Percentiles rank a stretch among this genome's conserved stretches.
These are phyloP conservation scores for Pegoplata infirma DNA, from an alignment of 2,888 invertebrate genomes.

Conservation along the genomic window DNA sequence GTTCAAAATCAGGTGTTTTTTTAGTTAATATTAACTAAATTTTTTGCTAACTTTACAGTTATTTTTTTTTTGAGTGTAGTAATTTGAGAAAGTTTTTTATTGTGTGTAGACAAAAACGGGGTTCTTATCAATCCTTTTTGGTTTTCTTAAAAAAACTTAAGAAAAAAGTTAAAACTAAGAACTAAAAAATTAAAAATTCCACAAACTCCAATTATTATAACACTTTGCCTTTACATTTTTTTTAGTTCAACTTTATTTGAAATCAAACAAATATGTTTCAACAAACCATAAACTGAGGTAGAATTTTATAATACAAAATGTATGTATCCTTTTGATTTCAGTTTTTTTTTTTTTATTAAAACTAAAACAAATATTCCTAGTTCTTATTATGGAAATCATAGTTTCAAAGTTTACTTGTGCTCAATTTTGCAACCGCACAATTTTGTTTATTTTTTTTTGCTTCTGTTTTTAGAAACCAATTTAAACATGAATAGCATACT, in stretches of 20 bases:
- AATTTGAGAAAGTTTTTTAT: too few relatives aligned
- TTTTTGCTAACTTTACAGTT: too few relatives aligned
- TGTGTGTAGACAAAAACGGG: too few relatives aligned
- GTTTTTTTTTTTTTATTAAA: background rate
- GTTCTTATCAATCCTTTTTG: too few relatives aligned
- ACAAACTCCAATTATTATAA: background rate
- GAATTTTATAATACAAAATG: background rate
- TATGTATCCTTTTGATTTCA: background rate
- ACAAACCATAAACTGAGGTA: background rate
- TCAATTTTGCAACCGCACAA: conserved; percentile 46
- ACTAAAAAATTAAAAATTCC: background rate
- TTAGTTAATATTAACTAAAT: too few relatives aligned
- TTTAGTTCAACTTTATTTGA: background rate
- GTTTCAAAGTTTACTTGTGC: conserved; percentile 55
- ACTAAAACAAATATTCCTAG: conserved; percentile 32
- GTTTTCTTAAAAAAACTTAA: too few relatives aligned
- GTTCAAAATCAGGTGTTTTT: too few relatives aligned
- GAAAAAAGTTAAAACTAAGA: too few relatives aligned
- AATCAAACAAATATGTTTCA: background rate
- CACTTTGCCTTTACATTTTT: background rate
- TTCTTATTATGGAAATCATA: conserved; percentile 29
- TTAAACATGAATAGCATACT: conserved; percentile 39
- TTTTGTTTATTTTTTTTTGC: conserved; percentile 14
- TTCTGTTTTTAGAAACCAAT: conserved; percentile 45
- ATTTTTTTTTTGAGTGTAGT: too few relatives aligned